A percentile compares a stretch with the other conserved stretches of the same genome.
These are phyloP conservation scores for Meloidogyne chitwoodi DNA, from an alignment of 1,140 invertebrate genomes.

Conservation along the genomic window DNA sequence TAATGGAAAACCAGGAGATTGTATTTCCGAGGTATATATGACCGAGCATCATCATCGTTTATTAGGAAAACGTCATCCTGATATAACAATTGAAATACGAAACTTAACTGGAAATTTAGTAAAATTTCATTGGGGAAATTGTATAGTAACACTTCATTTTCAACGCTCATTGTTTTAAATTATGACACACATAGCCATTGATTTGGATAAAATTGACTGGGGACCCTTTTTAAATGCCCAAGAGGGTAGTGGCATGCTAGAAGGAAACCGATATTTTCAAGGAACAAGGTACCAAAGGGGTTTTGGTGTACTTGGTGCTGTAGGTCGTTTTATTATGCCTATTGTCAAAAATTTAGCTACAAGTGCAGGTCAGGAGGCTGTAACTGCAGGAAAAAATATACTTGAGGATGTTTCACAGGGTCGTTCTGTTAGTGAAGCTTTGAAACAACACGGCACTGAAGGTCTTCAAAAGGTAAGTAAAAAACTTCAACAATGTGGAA, in stretches of 20 bases:
- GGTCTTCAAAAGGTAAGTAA: too few relatives aligned
- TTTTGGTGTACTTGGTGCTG: background rate
- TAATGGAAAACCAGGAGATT: background rate
- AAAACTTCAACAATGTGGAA: too few relatives aligned
- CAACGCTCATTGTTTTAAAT: slow-evolving; percentile 10
- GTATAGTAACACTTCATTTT: slow-evolving; percentile 4
- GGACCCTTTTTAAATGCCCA: background rate
- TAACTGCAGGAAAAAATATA: background rate
- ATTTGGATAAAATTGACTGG: slow-evolving; percentile 2
- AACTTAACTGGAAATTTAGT: background rate
- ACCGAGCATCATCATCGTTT: too few relatives aligned
- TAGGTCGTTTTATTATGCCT: slow-evolving; percentile 4
- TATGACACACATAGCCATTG: background rate
- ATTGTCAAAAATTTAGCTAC: background rate
- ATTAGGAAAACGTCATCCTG: background rate
- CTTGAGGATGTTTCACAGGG: background rate
- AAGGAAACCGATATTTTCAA: background rate
- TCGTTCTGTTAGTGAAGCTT: too few relatives aligned
- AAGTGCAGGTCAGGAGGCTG: background rate
- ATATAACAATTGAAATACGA: slow-evolving; percentile 12
- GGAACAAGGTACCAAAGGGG: background rate
- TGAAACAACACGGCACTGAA: too few relatives aligned
- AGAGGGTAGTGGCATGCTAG: background rate
- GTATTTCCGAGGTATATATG: background rate
- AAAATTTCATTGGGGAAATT: background rate